Conservation (phyloP, 2,113 vertebrate species). For the Pandion haliaetus region DNA sequence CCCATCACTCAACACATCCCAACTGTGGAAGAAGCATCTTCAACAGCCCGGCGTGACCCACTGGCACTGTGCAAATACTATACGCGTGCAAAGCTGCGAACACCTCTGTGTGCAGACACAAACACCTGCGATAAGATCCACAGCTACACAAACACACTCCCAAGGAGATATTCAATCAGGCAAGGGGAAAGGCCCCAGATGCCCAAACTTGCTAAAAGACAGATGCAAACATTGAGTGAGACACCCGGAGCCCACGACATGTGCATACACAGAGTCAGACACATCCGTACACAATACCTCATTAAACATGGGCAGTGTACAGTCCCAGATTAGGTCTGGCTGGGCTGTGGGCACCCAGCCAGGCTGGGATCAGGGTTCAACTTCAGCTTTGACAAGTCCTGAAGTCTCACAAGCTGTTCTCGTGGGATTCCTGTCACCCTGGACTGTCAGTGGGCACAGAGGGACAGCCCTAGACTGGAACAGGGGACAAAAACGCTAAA, state of each 20-base stretch:
- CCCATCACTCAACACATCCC: background rate
- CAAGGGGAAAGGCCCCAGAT: background rate
- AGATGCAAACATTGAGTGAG: conserved; percentile 25
- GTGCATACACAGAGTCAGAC: conserved; percentile 12
- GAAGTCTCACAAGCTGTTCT: conserved; percentile 3
- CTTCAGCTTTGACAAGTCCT: background rate
- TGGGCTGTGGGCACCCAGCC: conserved; percentile 2
- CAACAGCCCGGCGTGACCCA: background rate
- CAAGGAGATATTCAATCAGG: background rate
- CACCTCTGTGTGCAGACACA: background rate
- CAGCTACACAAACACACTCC: rapidly evolving
- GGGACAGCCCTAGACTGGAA: background rate
- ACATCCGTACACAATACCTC: conserved; percentile 14
- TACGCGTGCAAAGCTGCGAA: background rate
- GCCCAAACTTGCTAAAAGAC: background rate
- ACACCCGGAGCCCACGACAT: background rate
- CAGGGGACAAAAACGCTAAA: background rate
- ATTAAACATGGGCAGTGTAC: conserved; percentile 37
- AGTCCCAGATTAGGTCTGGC: conserved; percentile 39
- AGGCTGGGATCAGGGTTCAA: conserved; percentile 5
- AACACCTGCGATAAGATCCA: background rate
- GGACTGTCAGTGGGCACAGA: background rate
- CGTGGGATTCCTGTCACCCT: background rate
- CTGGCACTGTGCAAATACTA: background rate
- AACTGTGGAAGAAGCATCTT: background rate